phyloP scores from a whole-genome alignment of 2,113 vertebrate species.

The Prunella himalayana region DNA sequence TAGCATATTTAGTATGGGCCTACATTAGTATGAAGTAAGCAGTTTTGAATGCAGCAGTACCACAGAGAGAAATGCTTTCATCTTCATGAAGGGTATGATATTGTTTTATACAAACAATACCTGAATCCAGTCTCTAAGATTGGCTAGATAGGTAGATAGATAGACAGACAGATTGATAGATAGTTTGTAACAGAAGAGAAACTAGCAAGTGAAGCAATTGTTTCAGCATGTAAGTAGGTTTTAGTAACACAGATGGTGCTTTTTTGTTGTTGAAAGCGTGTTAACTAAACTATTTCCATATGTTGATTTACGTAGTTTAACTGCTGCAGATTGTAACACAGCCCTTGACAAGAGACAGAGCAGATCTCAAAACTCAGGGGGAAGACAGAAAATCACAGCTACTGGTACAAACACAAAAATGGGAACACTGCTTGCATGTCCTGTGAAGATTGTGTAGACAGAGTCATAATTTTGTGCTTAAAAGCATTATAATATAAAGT shows the following conservation, averaged over 20 bases:
- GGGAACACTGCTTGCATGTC: neutral
- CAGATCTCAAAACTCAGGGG: neutral
- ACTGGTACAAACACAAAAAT: neutral
- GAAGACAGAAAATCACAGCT: neutral
- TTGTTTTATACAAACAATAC: neutral
- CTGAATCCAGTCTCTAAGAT: neutral
- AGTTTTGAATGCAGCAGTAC: neutral
- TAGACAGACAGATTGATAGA: neutral
- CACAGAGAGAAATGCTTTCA: neutral
- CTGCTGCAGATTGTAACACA: neutral
- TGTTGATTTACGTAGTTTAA: neutral
- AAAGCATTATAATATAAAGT: neutral
- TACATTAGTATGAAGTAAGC: neutral
- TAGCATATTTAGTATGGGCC: neutral
- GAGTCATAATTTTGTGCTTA: neutral
- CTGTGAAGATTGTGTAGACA: neutral
- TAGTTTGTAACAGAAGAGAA: neutral
- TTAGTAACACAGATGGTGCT: neutral
- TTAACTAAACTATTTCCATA: constrained; percentile 20
- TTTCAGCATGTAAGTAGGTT: neutral
- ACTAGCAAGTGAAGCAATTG: neutral
- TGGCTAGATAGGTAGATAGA: neutral
- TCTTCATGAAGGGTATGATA: neutral
- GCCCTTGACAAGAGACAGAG: neutral
- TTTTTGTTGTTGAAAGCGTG: neutral